phyloP scores from a whole-genome alignment of 2,797 vertebrate genomes.

The Peromyscus melanophrys region DNA sequence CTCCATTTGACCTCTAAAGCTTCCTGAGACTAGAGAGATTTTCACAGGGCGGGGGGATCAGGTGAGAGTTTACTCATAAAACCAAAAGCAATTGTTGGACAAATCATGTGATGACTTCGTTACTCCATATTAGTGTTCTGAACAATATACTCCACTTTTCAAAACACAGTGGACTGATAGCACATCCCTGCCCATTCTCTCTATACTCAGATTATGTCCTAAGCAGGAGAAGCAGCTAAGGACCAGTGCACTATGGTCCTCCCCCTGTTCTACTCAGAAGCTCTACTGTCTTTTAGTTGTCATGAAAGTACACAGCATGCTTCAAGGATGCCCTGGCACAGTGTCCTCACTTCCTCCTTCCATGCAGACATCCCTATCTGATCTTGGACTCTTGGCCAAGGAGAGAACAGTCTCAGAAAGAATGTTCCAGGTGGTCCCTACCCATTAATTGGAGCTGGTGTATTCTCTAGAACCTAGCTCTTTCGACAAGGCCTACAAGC shows the following conservation, averaged over 20 bases:
- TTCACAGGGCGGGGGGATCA: accelerated
- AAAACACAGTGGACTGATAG: too few species aligned
- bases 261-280: neutral
- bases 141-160: neutral
- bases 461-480: neutral
- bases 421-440: neutral
- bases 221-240: neutral
- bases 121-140: neutral
- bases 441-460: neutral
- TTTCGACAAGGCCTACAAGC: neutral
- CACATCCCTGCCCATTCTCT: neutral
- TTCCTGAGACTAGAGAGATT: neutral
- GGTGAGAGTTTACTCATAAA: neutral
- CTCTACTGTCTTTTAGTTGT: neutral
- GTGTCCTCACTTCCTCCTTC: neutral
- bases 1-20: neutral
- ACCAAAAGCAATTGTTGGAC: neutral
- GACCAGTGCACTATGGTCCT: accelerated
- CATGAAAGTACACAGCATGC: neutral
- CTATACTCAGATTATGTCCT: neutral
- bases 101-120: neutral
- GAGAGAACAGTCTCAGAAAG: neutral
- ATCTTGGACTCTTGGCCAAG: neutral
- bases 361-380: neutral
- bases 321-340: neutral